phyloP scores from a whole-genome alignment of 2,797 vertebrate genomes.

The Sebastiscus tertius region DNA sequence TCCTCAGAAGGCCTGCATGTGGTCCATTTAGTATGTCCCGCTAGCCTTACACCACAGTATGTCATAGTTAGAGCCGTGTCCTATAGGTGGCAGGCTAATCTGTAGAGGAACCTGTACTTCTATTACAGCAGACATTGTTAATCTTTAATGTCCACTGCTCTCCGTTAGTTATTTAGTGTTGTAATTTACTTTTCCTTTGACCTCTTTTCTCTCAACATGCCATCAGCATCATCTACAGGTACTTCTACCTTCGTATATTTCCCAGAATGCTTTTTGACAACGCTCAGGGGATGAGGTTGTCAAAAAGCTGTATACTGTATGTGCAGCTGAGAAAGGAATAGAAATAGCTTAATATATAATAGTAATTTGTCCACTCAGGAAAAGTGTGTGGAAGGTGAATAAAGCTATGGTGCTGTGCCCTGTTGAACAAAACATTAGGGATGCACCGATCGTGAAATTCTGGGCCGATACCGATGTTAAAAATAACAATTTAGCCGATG shows the following conservation, averaged over 20 bases:
- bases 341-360: conserved; percentile 35
- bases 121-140: conserved; percentile 22
- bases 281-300: conserved; percentile 9
- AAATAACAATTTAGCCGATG: too few relatives aligned
- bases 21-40: conserved; percentile 43
- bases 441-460: too few relatives aligned
- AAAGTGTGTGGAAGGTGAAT: conserved; percentile 12
- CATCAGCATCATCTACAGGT: conserved; percentile 19
- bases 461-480: too few relatives aligned
- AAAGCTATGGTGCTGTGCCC: neutral
- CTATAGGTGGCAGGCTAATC: conserved; percentile 16
- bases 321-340: conserved; percentile 21
- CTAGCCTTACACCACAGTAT: conserved; percentile 22
- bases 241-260: conserved; percentile 17
- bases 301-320: neutral
- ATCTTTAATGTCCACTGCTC: conserved; percentile 10
- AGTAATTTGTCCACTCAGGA: conserved; percentile 48
- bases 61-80: conserved; percentile 32
- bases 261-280: conserved; percentile 42
- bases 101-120: conserved; percentile 7
- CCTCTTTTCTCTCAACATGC: conserved; percentile 17
- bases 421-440: conserved; percentile 26
- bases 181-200: conserved; percentile 43
- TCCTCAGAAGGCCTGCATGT: conserved; percentile 49
- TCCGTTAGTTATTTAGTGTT: conserved; percentile 29